Conservation (phyloP, 2,888 invertebrate genomes). For the Drosophila buzzatii region DNA sequence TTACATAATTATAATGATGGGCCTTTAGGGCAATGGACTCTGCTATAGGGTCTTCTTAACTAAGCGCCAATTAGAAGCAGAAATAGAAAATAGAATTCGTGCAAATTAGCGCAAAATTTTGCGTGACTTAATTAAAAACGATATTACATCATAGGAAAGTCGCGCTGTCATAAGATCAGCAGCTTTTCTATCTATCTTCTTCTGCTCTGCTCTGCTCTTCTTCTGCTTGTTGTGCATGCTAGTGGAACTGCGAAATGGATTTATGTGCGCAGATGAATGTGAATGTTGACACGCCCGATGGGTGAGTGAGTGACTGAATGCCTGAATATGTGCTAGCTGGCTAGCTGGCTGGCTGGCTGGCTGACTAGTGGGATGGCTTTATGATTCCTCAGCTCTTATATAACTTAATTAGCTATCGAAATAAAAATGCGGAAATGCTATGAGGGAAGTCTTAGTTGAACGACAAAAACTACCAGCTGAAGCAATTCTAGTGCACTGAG, state of each 20-base stretch:
- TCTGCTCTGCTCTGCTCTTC: background rate
- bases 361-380: constrained; percentile 31
- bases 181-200: constrained; percentile 36
- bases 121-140: constrained; percentile 76
- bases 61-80: constrained; percentile 60
- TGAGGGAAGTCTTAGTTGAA: constrained; percentile 42
- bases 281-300: constrained; percentile 58
- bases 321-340: constrained; percentile 39
- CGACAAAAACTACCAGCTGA: constrained; percentile 1
- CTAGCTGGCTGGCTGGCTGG: constrained; percentile 41
- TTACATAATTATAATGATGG: constrained; percentile 60
- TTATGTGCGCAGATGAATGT: constrained; percentile 39
- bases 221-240: constrained; percentile 48
- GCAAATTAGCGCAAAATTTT: constrained; percentile 73
- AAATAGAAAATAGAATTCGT: constrained; percentile 57
- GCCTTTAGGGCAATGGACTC: constrained; percentile 38
- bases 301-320: constrained; percentile 25
- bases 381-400: constrained; percentile 50
- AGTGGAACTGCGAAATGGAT: constrained; percentile 61
- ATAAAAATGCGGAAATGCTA: constrained; percentile 50
- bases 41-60: constrained; percentile 1
- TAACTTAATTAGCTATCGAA: constrained; percentile 63
- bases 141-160: constrained; percentile 75
- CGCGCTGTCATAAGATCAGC: constrained; percentile 45
- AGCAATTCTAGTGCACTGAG: constrained; percentile 37